phyloP scores from a whole-genome alignment of 1,140 invertebrate genomes.

The Maniola jurtina region DNA sequence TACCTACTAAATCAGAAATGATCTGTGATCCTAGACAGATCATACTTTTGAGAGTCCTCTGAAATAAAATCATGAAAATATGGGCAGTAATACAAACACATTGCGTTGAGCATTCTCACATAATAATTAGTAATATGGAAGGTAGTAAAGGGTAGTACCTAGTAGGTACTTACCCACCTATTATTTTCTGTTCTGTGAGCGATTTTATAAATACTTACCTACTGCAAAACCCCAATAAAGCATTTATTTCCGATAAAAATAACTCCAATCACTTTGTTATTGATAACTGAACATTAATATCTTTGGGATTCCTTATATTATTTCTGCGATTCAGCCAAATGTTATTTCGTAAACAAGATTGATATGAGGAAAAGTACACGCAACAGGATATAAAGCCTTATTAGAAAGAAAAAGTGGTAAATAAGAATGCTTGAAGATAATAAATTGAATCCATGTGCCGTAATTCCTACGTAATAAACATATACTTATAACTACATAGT shows the following conservation, averaged over 20 bases:
- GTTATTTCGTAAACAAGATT: conserved; percentile 10
- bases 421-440: not conserved
- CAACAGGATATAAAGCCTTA: not conserved
- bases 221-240: not conserved
- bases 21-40: no score
- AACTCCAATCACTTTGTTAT: conserved; percentile 3
- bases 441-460: not conserved
- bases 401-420: not conserved
- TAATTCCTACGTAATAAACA: no score
- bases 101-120: not conserved
- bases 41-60: no score
- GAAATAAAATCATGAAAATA: no score
- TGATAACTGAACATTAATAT: conserved; percentile 7
- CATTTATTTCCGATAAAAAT: conserved; percentile 1
- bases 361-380: conserved; percentile 5
- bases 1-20: no score
- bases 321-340: not conserved
- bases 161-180: not conserved
- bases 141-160: no score
- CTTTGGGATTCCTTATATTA: not conserved
- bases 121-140: no score
- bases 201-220: not conserved
- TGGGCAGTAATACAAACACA: not conserved
- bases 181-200: not conserved
- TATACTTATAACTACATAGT: no score